These are phyloP conservation scores for Aquatica leii DNA, from an alignment of 2,888 invertebrate genomes.

Conservation along the genomic window DNA sequence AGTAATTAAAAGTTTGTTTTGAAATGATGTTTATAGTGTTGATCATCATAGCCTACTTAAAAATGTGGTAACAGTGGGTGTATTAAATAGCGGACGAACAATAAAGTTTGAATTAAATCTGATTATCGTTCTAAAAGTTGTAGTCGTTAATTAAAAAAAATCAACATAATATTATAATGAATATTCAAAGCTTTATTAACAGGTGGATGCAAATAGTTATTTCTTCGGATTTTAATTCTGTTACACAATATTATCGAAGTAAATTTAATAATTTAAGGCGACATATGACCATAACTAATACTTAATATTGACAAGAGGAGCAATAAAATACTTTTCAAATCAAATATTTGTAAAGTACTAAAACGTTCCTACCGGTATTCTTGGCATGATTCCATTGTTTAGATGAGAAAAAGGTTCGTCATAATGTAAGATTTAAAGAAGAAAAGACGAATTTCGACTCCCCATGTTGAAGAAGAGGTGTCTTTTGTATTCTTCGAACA, in stretches of 20 bases:
- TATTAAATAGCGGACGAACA: conserved; percentile 1
- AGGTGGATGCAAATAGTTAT: not conserved
- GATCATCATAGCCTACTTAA: not conserved
- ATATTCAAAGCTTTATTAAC: conserved; percentile 11
- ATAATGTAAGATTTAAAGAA: conserved; percentile 37
- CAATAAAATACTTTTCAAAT: conserved; percentile 42
- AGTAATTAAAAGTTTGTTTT: no score
- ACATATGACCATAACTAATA: conserved; percentile 42
- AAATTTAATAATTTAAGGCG: conserved; percentile 30
- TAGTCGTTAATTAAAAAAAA: conserved; percentile 12
- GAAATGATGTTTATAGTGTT: no score
- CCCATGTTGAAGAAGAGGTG: conserved; percentile 41
- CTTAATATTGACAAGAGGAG: conserved; percentile 42
- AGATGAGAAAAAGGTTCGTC: conserved; percentile 34
- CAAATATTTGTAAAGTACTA: conserved; percentile 43
- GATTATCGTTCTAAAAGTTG: conserved; percentile 9
- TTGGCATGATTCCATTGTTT: conserved; percentile 40
- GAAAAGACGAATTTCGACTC: conserved; percentile 42
- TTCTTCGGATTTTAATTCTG: not conserved
- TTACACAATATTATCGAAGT: conserved; percentile 15
- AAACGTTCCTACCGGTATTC: conserved; percentile 22
- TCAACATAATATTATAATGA: conserved; percentile 12
- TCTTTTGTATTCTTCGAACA: conserved; percentile 37
- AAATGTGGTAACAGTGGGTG: not conserved
- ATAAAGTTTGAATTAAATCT: conserved; percentile 3